These are phyloP conservation scores for Cinclus mexicanus DNA, from an alignment of 2,113 vertebrate species.

Conservation along the genomic window DNA sequence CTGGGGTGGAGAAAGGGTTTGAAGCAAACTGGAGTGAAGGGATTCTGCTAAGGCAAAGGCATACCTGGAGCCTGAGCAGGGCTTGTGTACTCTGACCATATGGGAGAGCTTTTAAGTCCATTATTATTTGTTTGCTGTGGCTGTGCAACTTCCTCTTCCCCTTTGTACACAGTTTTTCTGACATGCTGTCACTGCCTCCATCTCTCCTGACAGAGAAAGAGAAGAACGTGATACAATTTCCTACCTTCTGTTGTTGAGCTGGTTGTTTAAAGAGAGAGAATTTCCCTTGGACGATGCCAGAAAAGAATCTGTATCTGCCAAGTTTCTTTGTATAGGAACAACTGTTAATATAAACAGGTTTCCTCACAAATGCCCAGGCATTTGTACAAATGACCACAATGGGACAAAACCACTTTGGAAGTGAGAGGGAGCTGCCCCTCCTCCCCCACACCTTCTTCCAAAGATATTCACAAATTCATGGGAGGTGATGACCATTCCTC, in stretches of 20 bases:
- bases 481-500: not conserved
- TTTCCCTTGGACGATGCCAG: not conserved
- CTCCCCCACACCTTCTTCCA: not conserved
- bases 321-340: not conserved
- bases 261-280: not conserved
- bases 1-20: not conserved
- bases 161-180: conserved; percentile 29
- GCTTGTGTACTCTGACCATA: conserved; percentile 19
- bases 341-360: not conserved
- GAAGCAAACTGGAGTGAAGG: not conserved
- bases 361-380: not conserved
- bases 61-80: not conserved
- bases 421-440: not conserved
- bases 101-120: conserved; percentile 58
- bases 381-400: not conserved
- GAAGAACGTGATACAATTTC: not conserved
- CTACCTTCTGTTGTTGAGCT: not conserved
- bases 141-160: conserved; percentile 48
- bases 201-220: not conserved
- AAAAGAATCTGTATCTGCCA: not conserved
- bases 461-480: not conserved
- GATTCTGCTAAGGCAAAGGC: not conserved
- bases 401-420: not conserved
- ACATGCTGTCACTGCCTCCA: not conserved
- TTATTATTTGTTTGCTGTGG: conserved; percentile 35